Base-by-base conservation (phyloP, 2,113 vertebrate genomes). In the Cettia cetti region DNA sequence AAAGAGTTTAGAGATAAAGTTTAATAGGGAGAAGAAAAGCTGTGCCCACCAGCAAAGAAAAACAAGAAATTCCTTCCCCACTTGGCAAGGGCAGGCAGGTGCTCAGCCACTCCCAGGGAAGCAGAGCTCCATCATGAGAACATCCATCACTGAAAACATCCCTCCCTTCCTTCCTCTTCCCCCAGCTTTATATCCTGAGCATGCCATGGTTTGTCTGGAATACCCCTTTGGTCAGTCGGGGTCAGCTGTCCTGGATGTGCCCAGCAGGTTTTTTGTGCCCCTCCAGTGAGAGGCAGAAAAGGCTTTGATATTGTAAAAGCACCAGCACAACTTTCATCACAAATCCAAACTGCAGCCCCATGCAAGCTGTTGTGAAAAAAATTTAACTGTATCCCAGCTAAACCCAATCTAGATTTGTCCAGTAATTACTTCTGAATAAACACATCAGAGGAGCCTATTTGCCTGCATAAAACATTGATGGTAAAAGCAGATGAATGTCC, bases 191-290 rank as follows among this genome's bases (percentile, higher is more conserved):
- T 9, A 19, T n/a, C 20, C 39, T 39, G 23, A 76, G 26, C 15
- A 33, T 17, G 24, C 9, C 1, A 1, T 2, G 23, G 11, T 14
- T 19, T 13, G 4, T 44, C 5, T 61, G 44, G 47, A 21, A 33
- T 8, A 31, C 23, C 24, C 27, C 42, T 72, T 18, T 6, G 15
- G 30, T 59, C 14, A 30, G 1, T 0, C 79, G 40, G 7, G 9
- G 1, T 17, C 52, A 80, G 15, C 11, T 47, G 7, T 42, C 27
- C 61, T 15, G 14, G 8, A 23, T 18, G 15, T 68, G 31, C 24
- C 7, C 7, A 0, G 15, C 21, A 13, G 22, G 47, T 3, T 8
- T 26, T 28, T 57, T 30, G 31, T 66, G 16, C 7, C 26, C 1
- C 10, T 20, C 12, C 27, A 20, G 11, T 15, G 40, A 42, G 16